phyloP scores from a whole-genome alignment of 2,888 invertebrate genomes.

The Monochamus alternatus region DNA sequence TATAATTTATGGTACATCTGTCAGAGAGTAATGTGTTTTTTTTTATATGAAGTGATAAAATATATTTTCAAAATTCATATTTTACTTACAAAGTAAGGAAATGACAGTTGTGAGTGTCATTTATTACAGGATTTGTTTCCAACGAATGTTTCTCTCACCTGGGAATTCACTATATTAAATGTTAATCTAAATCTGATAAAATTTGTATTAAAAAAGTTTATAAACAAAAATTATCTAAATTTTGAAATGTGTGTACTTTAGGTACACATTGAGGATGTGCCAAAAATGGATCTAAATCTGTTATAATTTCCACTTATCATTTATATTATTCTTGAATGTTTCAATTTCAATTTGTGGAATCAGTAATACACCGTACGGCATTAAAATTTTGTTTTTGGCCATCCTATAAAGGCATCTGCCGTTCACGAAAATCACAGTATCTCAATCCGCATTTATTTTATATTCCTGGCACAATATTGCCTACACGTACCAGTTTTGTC shows the following conservation, averaged over 20 bases:
- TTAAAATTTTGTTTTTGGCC: not conserved
- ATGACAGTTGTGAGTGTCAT: not conserved
- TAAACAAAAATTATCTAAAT: not conserved
- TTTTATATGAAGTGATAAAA: conserved; percentile 20
- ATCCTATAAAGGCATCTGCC: conserved; percentile 1
- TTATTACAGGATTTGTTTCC: not conserved
- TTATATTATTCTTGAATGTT: not conserved
- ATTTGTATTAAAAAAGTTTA: not conserved
- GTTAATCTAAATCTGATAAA: conserved; percentile 4
- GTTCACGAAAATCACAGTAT: not conserved
- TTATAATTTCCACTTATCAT: not conserved
- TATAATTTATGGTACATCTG: not conserved
- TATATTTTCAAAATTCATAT: not conserved
- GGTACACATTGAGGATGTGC: conserved; percentile 1
- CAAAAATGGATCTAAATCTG: not conserved
- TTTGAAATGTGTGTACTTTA: not conserved
- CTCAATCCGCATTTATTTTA: not conserved
- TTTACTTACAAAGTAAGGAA: not conserved
- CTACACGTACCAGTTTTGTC: not conserved
- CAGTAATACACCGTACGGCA: not conserved
- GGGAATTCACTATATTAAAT: conserved; percentile 15
- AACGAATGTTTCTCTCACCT: conserved; percentile 30
- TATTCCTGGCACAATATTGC: not conserved
- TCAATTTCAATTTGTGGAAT: not conserved
- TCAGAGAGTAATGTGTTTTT: not conserved